These are phyloP conservation scores for Atlantisia rogersi DNA, from an alignment of 2,113 vertebrate genomes.

Conservation along the genomic window DNA sequence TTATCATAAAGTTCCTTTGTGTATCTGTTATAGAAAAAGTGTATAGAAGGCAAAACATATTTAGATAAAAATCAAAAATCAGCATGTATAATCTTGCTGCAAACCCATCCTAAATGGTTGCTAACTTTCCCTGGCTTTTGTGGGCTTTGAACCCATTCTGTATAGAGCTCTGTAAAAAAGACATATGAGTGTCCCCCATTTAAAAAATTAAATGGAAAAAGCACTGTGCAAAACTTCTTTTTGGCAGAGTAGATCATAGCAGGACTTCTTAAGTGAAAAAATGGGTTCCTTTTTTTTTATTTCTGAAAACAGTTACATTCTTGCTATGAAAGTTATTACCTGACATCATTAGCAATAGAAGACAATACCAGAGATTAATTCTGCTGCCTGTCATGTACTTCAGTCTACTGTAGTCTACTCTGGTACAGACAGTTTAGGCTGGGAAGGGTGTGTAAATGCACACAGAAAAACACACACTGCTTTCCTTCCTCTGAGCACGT, in stretches of 20 bases:
- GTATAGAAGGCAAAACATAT: not conserved
- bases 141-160: not conserved
- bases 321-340: not conserved
- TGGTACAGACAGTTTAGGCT: not conserved
- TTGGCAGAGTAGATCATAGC: not conserved
- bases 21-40: not conserved
- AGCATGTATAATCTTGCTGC: not conserved
- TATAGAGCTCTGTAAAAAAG: not conserved
- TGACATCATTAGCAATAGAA: not conserved
- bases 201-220: not conserved
- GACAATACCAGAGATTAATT: not conserved
- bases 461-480: fast-evolving
- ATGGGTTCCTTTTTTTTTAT: not conserved
- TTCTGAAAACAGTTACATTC: not conserved
- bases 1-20: not conserved
- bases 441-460: too few relatives aligned
- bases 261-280: not conserved
- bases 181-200: not conserved
- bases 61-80: not conserved
- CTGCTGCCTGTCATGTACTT: not conserved
- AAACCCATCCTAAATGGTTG: not conserved
- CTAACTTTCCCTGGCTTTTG: not conserved
- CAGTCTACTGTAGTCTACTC: not conserved
- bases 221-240: not conserved
- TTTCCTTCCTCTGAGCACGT: not conserved